phyloP scores from a whole-genome alignment of 2,888 invertebrate genomes.

The Oligia latruncula region DNA sequence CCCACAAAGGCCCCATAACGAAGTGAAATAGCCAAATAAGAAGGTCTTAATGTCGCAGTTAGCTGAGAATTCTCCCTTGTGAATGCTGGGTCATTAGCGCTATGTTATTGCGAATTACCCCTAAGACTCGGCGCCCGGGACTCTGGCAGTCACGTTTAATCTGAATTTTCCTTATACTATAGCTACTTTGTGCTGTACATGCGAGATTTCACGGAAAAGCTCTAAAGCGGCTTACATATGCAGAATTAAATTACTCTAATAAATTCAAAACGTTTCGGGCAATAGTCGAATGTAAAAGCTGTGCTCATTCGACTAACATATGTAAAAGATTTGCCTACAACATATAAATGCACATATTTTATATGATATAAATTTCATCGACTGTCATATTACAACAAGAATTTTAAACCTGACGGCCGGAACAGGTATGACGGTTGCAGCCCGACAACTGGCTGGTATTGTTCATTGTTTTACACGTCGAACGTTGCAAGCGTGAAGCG shows the following conservation, averaged over 20 bases:
- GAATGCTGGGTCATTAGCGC: slow-evolving; percentile 88
- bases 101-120: slow-evolving; percentile 87
- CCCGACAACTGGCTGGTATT: slow-evolving; percentile 31
- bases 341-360: slow-evolving; percentile 11
- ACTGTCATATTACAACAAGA: slow-evolving; percentile 17
- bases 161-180: slow-evolving; percentile 81
- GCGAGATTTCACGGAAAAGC: slow-evolving; percentile 73
- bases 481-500: slow-evolving; percentile 44
- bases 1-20: slow-evolving; percentile 86
- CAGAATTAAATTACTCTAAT: slow-evolving; percentile 76
- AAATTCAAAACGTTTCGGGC: slow-evolving; percentile 69
- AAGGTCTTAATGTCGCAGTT: slow-evolving; percentile 88
- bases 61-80: slow-evolving; percentile 86
- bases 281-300: slow-evolving; percentile 63
- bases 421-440: slow-evolving; percentile 37
- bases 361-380: slow-evolving; percentile 19
- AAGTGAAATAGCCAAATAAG: slow-evolving; percentile 89
- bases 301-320: slow-evolving; percentile 44
- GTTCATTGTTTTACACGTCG: slow-evolving; percentile 59
- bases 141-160: slow-evolving; percentile 82
- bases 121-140: slow-evolving; percentile 76
- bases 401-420: slow-evolving; percentile 20
- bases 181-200: slow-evolving; percentile 72
- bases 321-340: slow-evolving; percentile 41
- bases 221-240: slow-evolving; percentile 71